Percentiles rank a stretch among this genome's conserved stretches.
These are phyloP conservation scores for Drosophila ambigua DNA, from an alignment of 1,140 invertebrate species.

Conservation along the genomic window DNA sequence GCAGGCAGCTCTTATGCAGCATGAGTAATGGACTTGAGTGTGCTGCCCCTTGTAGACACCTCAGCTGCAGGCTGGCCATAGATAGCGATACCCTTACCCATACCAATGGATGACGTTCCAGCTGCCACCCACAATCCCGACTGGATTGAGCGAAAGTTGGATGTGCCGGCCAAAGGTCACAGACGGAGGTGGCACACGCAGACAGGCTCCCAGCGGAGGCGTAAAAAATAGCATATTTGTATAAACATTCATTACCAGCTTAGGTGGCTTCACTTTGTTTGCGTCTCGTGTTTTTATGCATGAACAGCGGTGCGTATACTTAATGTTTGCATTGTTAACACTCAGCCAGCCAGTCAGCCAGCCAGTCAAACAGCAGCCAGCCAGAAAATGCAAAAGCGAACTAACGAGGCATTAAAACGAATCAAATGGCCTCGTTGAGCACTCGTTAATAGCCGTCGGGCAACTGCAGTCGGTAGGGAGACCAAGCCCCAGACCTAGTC, in stretches of 20 bases:
- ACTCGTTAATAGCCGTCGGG: slow-evolving; percentile 34
- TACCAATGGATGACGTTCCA: slow-evolving; percentile 33
- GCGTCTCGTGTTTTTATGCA: slow-evolving; percentile 22
- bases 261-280: slow-evolving; percentile 41
- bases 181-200: slow-evolving; percentile 14
- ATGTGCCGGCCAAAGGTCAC: slow-evolving; percentile 40
- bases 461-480: slow-evolving; percentile 7
- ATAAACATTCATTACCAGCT: slow-evolving; percentile 54
- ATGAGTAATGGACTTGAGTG: slow-evolving; percentile 28
- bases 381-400: neutral
- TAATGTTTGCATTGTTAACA: slow-evolving; percentile 45
- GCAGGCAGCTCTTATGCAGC: slow-evolving; percentile 29
- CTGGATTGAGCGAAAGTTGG: slow-evolving; percentile 20
- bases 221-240: slow-evolving; percentile 35
- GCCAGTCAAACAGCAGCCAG: no score
- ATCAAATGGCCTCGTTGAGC: slow-evolving; percentile 45
- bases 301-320: slow-evolving; percentile 57
- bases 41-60: slow-evolving; percentile 3
- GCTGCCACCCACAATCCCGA: slow-evolving; percentile 22
- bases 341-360: neutral
- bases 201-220: slow-evolving; percentile 29
- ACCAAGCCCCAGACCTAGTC: slow-evolving; percentile 16
- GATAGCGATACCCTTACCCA: slow-evolving; percentile 1
- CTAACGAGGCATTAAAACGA: slow-evolving; percentile 37
- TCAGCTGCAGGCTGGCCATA: slow-evolving; percentile 5